Evolutionary conservation across 2,797 vertebrate genomes (phyloP).

Genomic region (Manis pentadactyla): DNA sequence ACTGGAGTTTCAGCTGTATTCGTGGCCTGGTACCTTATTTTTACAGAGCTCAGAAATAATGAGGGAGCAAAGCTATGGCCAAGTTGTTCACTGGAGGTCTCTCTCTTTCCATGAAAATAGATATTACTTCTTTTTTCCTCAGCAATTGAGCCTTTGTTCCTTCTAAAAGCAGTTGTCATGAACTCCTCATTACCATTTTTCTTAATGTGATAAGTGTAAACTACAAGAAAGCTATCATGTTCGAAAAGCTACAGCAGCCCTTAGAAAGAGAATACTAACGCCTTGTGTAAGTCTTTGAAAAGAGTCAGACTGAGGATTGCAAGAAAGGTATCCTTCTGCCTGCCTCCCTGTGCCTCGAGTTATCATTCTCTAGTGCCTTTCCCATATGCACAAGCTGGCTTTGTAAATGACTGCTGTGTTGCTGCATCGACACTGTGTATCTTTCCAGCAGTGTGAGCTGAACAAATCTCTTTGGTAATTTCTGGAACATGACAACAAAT

Average conservation of each 20-base stretch:
- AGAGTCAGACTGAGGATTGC: slow-evolving; percentile 70
- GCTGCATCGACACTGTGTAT: slow-evolving; percentile 35
- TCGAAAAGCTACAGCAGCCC: slow-evolving; percentile 79
- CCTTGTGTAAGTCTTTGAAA: slow-evolving; percentile 76
- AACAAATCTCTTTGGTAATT: slow-evolving; percentile 70
- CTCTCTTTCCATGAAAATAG: slow-evolving; percentile 83
- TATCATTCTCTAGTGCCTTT: slow-evolving; percentile 77
- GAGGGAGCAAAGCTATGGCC: slow-evolving; percentile 59
- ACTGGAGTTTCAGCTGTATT: slow-evolving; percentile 71
- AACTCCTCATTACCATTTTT: slow-evolving; percentile 85
- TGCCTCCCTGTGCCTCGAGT: slow-evolving; percentile 63
- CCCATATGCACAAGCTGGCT: slow-evolving; percentile 35
- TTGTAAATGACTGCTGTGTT: slow-evolving; percentile 46
- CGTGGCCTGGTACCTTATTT: slow-evolving; percentile 69
- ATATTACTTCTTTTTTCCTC: slow-evolving; percentile 77
- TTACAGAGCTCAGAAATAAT: slow-evolving; percentile 76
- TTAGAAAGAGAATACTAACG: slow-evolving; percentile 73
- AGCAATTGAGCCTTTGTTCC: slow-evolving; percentile 81
- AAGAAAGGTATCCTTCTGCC: slow-evolving; percentile 73
- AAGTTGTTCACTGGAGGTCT: slow-evolving; percentile 76
- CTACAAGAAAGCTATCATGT: slow-evolving; percentile 78
- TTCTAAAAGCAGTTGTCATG: slow-evolving; percentile 82
- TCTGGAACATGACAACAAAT: slow-evolving; percentile 66
- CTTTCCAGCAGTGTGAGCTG: slow-evolving; percentile 72
- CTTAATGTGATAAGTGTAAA: slow-evolving; percentile 85